Conservation (phyloP, 1,140 invertebrate genomes). For the Calliopsis andreniformis region DNA sequence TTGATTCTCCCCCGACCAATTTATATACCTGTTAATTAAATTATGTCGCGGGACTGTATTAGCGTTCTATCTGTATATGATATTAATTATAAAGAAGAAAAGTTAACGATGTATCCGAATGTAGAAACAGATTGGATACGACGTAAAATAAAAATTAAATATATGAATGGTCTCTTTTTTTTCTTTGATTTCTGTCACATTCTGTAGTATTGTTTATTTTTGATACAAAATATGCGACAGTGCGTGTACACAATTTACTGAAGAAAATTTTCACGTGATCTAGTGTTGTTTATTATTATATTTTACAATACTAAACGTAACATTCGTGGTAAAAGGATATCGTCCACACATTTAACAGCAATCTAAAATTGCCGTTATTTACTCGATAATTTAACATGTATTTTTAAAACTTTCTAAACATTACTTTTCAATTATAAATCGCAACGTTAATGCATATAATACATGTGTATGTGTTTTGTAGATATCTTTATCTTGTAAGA, state of each 20-base stretch:
- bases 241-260: no score
- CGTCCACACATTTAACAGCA: neutral
- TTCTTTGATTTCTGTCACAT: neutral
- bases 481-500: no score
- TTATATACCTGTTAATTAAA: conserved; percentile 14
- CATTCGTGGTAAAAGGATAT: neutral
- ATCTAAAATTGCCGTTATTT: neutral
- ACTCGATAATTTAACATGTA: conserved; percentile 13
- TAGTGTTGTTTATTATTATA: neutral
- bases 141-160: conserved; percentile 47
- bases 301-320: conserved; percentile 34
- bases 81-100: conserved; percentile 27
- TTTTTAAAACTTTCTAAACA: conserved; percentile 37
- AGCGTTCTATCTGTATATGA: conserved; percentile 45
- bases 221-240: no score
- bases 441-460: no score
- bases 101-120: conserved; percentile 47
- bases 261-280: conserved; percentile 16
- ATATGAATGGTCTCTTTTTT: neutral
- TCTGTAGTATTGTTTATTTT: no score
- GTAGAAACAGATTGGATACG: conserved; percentile 42
- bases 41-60: conserved; percentile 21
- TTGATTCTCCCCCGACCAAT: conserved; percentile 9
- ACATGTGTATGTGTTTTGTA: no score
- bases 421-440: no score